A percentile compares a stretch with the other conserved stretches of the same genome.
These are phyloP conservation scores for Thecocarcelia acutangulata DNA, from an alignment of 2,888 invertebrate species.

Conservation along the genomic window DNA sequence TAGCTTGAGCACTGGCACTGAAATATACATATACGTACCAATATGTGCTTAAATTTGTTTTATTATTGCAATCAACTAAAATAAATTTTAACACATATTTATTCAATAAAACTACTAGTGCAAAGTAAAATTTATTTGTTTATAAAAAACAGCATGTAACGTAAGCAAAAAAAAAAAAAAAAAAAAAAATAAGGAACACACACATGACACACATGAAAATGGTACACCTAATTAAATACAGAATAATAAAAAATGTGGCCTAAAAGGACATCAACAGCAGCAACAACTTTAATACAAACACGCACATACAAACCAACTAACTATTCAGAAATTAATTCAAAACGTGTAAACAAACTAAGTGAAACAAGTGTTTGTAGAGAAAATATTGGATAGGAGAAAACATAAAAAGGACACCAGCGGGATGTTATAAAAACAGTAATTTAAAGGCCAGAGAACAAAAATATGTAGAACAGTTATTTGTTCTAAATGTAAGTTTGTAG, in stretches of 20 bases:
- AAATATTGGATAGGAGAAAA: background rate
- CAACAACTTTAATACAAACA: constrained; percentile 52
- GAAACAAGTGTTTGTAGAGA: background rate
- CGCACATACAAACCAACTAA: background rate
- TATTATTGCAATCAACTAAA: too few relatives aligned
- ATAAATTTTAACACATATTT: too few relatives aligned
- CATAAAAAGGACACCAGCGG: background rate
- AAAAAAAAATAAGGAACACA: too few relatives aligned
- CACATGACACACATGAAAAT: background rate
- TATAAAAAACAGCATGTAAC: too few relatives aligned
- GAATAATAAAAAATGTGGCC: constrained; percentile 48
- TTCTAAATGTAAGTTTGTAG: too few relatives aligned
- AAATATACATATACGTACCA: too few relatives aligned
- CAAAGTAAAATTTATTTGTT: too few relatives aligned
- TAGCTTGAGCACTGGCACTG: too few relatives aligned
- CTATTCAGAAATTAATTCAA: constrained; percentile 10
- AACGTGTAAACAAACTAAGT: background rate
- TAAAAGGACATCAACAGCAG: background rate
- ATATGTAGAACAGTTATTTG: background rate
- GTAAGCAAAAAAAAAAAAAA: too few relatives aligned
- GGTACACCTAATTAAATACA: constrained; percentile 43
- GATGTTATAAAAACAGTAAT: background rate
- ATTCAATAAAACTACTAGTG: too few relatives aligned
- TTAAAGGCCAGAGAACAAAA: background rate
- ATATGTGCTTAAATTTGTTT: too few relatives aligned